Evolutionary conservation across 2,888 invertebrate species (phyloP).

Genomic region (Ennomos quercinarius): DNA sequence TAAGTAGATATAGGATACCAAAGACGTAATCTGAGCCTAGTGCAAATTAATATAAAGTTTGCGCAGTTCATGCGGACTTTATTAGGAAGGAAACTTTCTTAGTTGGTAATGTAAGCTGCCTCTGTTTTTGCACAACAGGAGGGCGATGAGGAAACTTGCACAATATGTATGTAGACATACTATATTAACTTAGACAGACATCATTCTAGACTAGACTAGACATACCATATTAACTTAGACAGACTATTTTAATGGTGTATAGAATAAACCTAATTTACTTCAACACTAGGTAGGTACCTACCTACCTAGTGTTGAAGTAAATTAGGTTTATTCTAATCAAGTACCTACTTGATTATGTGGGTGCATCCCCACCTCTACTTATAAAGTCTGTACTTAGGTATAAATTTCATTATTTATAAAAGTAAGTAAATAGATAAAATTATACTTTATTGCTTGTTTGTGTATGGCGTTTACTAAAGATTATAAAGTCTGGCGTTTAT

Average conservation of each 20-base stretch:
- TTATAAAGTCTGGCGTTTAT: no score
- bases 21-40: constrained; percentile 38
- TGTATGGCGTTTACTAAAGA: no score
- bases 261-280: background rate
- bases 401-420: no score
- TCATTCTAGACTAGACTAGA: no score
- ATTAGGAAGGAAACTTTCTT: constrained; percentile 34
- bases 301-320: no score
- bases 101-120: constrained; percentile 26
- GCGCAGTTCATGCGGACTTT: constrained; percentile 34
- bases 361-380: no score
- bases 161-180: background rate
- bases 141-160: constrained; percentile 5
- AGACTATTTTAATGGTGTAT: background rate
- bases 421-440: no score
- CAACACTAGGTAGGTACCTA: no score
- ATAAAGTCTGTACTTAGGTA: no score
- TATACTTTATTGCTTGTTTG: no score
- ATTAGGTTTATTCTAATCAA: no score
- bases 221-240: background rate
- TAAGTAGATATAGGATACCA: constrained; percentile 40
- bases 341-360: no score
- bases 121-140: constrained; percentile 22
- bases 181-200: background rate
- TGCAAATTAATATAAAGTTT: constrained; percentile 37